Conservation (phyloP, 2,797 vertebrate genomes). For the Brotogeris chrysoptera region DNA sequence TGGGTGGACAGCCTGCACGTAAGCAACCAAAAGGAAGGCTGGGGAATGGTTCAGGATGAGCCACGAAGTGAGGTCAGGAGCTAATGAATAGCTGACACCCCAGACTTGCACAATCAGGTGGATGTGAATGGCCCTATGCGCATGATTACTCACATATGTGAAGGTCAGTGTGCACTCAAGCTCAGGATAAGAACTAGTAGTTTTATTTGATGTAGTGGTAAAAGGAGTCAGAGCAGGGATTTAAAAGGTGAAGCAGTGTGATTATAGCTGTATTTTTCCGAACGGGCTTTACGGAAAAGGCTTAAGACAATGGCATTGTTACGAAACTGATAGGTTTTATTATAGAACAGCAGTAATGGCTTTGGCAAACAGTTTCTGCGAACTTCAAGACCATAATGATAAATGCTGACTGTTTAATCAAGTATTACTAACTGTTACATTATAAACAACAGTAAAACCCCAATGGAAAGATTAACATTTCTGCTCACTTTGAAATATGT, state of each 20-base stretch:
- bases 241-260: not conserved
- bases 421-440: not conserved
- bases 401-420: not conserved
- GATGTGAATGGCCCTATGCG: not conserved
- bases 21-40: not conserved
- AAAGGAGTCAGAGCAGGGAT: not conserved
- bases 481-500: not conserved
- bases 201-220: conserved; percentile 21
- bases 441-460: not conserved
- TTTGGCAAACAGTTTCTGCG: not conserved
- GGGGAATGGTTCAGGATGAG: conserved; percentile 4
- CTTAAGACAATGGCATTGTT: not conserved
- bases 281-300: not conserved
- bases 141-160: conserved; percentile 10
- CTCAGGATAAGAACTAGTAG: not conserved
- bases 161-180: not conserved
- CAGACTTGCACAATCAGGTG: not conserved
- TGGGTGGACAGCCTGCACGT: not conserved
- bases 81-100: conserved; percentile 30
- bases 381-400: not conserved
- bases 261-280: not conserved
- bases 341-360: not conserved
- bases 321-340: not conserved
- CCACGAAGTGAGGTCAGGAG: not conserved
- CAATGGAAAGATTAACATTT: not conserved